Evolutionary conservation across 2,797 vertebrate genomes (phyloP), one percentile per base, ranked within the genome.

Genomic region (Luscinia luscinia): DNA sequence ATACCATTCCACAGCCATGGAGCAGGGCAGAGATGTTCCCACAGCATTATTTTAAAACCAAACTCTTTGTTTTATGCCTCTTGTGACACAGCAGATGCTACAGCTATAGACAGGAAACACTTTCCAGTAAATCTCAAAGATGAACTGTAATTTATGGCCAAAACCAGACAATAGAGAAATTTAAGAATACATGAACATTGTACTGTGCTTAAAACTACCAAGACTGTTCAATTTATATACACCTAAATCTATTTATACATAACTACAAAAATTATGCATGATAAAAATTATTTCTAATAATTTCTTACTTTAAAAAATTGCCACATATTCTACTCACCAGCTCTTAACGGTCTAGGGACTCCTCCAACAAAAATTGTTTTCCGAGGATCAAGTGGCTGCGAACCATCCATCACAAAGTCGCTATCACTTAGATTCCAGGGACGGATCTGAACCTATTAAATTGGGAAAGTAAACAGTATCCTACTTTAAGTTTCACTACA

Each of bases 301-400:
- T 51, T 32, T 85, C 28, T 28, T 69, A 51, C 20, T 86, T 87
- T 41, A 73, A 63, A 89, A 77, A 45, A 58, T 3, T 72, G 55
- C 19, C 62, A 36, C 23, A 87, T 28, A 80, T 86, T 92, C n/a
- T 84, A 96, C 96, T 97, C 96, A 99, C 99, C 99, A 94, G 99
- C 99, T 98, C 99, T 98, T 90, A 99, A 97, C 6, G 99, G 99
- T 61, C 99, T 98, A 76, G 99, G 99, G 64, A 99, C 99, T 21
- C 99, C 99, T 80, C 99, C 99, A 94, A 99, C 99, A 98, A 99
- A 99, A 98, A 99, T 99, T 95, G 99, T 99, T 98, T 99, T 99
- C 94, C 99, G 98, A 68, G 99, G 99, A 97, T 99, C 99, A n/a
- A 99, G 98, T 0, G 99, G 99, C 96, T 99, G 99, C 30, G 99